Evolutionary conservation across 2,888 invertebrate genomes (phyloP), one percentile per base, ranked within the genome.

Genomic region (Synanthedon andrenaeformis): DNA sequence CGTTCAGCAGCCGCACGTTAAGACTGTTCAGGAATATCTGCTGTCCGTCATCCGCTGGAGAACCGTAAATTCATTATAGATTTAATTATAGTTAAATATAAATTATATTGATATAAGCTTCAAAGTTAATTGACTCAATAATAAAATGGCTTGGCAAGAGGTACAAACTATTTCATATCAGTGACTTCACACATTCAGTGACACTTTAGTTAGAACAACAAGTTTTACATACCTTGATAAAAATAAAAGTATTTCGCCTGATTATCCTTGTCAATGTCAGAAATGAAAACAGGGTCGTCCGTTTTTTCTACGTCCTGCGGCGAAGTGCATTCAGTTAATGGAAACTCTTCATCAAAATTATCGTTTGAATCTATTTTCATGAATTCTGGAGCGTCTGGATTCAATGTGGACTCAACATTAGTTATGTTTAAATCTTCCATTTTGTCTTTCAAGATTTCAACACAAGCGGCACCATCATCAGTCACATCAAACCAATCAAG

Each of bases 1-100:
- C 91, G 68, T 95, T 94, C 64, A 99, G 78, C 91, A 98, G 94
- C 57, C 94, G 93, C 8, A 95, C 93, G 76, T 98, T 98, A 65
- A 98, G 80, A 12, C 95, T 93, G 79, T 97, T 95, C 57, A 98
- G 85, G 78, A 95, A 99, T 54, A 98, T 91, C 74, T 96, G 95
- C 76, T 97, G 97, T 0, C 98, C 98, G 77, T 97, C 96, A 49
- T 90, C 90, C 60, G 96, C 96, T 94, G 64, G 6, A 68, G 69
- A 49, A 35, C 10, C 2, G 48, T 54, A 49, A 41, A 51, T 23
- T 4, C 23, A 23, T 4, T 4, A 23, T n/a, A n/a, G n/a, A n/a
- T n/a, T n/a, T n/a, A n/a, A n/a, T 49, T 51, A 57, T 51, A 17
- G 17, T 17, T 17, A 17, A 17, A 17, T 17, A 17, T 17, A 17